Evolutionary conservation across 2,888 invertebrate genomes (phyloP).

Genomic region (Trissonchulus sp.): DNA sequence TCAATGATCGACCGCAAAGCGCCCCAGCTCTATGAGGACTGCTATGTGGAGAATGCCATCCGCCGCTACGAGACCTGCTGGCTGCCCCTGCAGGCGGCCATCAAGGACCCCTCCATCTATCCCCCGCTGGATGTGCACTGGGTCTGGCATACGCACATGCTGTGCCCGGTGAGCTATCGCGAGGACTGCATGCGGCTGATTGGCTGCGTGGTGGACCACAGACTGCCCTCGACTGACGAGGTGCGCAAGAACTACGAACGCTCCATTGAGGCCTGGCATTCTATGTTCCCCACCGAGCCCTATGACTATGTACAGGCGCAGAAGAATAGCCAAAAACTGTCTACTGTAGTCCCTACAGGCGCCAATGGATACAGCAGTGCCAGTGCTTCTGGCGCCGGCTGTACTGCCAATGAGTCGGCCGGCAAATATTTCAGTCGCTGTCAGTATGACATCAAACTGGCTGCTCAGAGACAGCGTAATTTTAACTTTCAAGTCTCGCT

Average conservation of each 20-base stretch:
- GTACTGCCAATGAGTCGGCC: conserved; percentile 8
- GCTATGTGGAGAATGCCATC: conserved; percentile 54
- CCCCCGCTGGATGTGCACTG: conserved; percentile 58
- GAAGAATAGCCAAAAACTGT: conserved; percentile 45
- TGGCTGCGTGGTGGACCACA: conserved; percentile 53
- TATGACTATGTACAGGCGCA: conserved; percentile 49
- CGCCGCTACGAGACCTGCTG: conserved; percentile 56
- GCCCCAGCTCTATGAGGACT: conserved; percentile 46
- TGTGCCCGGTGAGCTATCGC: conserved; percentile 50
- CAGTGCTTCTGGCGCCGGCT: conserved; percentile 27
- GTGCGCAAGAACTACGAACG: conserved; percentile 37
- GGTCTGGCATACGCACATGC: conserved; percentile 57
- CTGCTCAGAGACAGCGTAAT: conserved; percentile 54
- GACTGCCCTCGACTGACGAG: conserved; percentile 49
- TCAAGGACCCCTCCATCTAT: conserved; percentile 47
- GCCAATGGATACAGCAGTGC: conserved; percentile 46
- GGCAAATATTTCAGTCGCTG: conserved; percentile 41
- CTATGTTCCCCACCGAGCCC: conserved; percentile 41
- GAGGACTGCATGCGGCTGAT: conserved; percentile 31
- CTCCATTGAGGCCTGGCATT: conserved; percentile 30
- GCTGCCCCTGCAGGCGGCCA: conserved; percentile 54
- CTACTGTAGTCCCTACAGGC: conserved; percentile 45
- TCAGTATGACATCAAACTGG: conserved; percentile 53
- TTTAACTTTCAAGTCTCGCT: conserved; percentile 58
- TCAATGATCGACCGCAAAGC: conserved; percentile 50